Conservation (phyloP, 2,113 vertebrate genomes). For the Pseudopodoces humilis region DNA sequence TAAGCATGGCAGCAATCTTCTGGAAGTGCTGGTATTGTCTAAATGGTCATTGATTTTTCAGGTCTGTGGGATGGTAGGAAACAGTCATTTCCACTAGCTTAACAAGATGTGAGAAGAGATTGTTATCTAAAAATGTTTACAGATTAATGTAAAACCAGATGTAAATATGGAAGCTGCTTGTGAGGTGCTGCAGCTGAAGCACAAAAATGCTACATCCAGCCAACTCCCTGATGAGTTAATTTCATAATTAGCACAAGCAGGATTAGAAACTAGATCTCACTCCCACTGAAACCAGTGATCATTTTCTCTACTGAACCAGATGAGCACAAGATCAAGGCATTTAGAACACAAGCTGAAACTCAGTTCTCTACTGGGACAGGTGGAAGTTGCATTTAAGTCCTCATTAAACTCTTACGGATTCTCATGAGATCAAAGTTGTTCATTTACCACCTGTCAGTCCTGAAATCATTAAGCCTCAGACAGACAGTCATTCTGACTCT, state of each 20-base stretch:
- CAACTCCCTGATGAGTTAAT: background rate
- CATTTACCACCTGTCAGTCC: background rate
- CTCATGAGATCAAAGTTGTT: background rate
- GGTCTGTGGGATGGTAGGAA: background rate
- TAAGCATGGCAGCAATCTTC: background rate
- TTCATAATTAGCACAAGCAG: background rate
- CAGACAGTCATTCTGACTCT: background rate
- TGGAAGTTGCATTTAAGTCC: background rate
- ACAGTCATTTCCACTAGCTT: background rate
- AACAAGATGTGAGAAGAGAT: background rate
- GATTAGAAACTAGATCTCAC: background rate
- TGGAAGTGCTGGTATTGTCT: background rate
- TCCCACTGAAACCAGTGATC: background rate
- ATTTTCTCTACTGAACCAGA: background rate
- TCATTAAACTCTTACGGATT: background rate
- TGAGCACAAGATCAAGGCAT: background rate
- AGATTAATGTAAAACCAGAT: background rate
- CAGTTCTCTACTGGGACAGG: background rate
- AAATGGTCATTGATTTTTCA: background rate
- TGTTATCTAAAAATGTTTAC: background rate
- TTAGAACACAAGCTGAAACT: background rate
- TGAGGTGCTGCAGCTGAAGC: background rate
- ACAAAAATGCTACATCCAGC: background rate
- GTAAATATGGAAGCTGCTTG: background rate
- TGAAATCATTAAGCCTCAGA: background rate